phyloP scores from a whole-genome alignment of 2,113 vertebrate genomes.

The Rynchops niger region DNA sequence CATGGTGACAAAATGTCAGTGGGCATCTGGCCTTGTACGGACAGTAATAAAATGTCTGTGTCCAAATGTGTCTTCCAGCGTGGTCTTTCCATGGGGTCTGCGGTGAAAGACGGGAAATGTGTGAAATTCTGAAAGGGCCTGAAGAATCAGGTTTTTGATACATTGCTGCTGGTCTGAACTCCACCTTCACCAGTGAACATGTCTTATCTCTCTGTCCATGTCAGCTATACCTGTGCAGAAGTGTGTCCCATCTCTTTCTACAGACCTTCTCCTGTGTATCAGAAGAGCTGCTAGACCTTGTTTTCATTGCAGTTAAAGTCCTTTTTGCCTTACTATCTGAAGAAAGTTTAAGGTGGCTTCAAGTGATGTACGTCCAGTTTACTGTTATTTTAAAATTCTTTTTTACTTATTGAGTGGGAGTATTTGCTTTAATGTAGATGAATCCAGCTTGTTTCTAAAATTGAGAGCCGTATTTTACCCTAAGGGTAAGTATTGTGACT shows the following conservation, averaged over 20 bases:
- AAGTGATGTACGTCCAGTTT: neutral
- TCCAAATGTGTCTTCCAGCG: fast-evolving
- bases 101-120: neutral
- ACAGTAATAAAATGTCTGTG: neutral
- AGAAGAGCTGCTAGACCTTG: neutral
- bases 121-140: neutral
- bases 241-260: neutral
- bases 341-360: neutral
- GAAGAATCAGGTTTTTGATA: neutral
- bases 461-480: neutral
- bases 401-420: neutral
- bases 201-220: neutral
- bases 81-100: neutral
- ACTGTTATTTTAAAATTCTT: neutral
- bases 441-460: neutral
- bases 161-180: neutral
- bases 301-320: neutral
- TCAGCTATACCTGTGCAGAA: neutral
- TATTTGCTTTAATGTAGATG: neutral
- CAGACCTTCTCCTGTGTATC: neutral
- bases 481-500: neutral
- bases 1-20: neutral
- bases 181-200: neutral
- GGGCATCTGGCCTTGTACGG: neutral
- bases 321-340: neutral